Conservation (phyloP, 2,888 invertebrate genomes). For the Hirtodrosophila alboralis region DNA sequence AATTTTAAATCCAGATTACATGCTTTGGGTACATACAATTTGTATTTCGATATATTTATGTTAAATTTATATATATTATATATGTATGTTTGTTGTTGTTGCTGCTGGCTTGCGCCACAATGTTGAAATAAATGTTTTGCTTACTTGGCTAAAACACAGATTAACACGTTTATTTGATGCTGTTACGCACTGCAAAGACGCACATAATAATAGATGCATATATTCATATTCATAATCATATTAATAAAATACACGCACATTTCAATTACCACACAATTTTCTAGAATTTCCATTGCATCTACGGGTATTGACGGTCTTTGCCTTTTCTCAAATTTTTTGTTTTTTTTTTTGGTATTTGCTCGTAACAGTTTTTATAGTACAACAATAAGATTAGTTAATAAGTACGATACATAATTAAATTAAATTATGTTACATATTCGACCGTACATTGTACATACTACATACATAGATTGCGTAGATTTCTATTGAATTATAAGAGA, state of each 20-base stretch:
- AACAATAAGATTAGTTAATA: conserved; percentile 58
- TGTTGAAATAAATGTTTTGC: conserved; percentile 37
- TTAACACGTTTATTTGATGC: conserved; percentile 73
- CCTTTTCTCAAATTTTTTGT: no score
- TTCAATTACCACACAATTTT: conserved; percentile 67
- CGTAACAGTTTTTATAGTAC: conserved; percentile 63
- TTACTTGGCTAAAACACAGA: conserved; percentile 80
- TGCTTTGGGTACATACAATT: conserved; percentile 71
- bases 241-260: conserved; percentile 63
- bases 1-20: conserved; percentile 79
- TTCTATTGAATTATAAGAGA: conserved; percentile 31
- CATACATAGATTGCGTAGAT: conserved; percentile 40
- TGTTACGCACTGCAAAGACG: conserved; percentile 52
- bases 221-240: conserved; percentile 31
- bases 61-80: conserved; percentile 40
- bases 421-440: conserved; percentile 48
- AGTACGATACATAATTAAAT: conserved; percentile 51
- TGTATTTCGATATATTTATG: conserved; percentile 60
- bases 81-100: conserved; percentile 35
- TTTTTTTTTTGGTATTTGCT: conserved; percentile 44
- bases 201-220: conserved; percentile 40
- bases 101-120: conserved; percentile 25
- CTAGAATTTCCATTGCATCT: conserved; percentile 48
- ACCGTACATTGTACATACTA: conserved; percentile 30
- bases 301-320: conserved; percentile 14